Conservation (phyloP, 2,797 vertebrate genomes). For the Remorina albescens region DNA sequence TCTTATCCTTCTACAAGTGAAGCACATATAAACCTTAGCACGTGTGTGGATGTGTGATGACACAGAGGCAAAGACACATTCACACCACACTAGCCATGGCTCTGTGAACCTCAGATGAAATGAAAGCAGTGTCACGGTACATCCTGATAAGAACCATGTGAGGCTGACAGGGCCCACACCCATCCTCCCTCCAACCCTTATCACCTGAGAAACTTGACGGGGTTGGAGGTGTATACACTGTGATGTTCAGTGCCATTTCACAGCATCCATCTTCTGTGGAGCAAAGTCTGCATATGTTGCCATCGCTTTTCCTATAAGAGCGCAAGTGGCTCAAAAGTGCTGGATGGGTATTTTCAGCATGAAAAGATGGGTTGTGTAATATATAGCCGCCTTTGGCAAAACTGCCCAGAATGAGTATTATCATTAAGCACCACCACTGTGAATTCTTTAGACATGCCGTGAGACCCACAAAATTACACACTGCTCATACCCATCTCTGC, state of each 20-base stretch:
- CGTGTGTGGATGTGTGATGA: conserved; percentile 36
- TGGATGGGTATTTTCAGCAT: conserved; percentile 59
- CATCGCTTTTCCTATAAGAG: conserved; percentile 28
- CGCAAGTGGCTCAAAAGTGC: conserved; percentile 59
- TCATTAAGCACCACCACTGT: conserved; percentile 75
- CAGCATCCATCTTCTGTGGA: conserved; percentile 8
- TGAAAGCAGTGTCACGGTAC: conserved; percentile 47
- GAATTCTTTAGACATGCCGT: conserved; percentile 70
- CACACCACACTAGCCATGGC: conserved; percentile 25
- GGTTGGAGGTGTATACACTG: conserved; percentile 33
- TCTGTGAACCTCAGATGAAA: conserved; percentile 52
- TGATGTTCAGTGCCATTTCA: conserved; percentile 34
- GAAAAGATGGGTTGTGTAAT: conserved; percentile 62
- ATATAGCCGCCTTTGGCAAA: conserved; percentile 63
- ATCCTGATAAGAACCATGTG: conserved; percentile 53
- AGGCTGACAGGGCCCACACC: conserved; percentile 42
- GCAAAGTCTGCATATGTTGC: conserved; percentile 11
- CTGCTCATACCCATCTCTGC: conserved; percentile 63
- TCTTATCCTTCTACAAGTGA: conserved; percentile 34
- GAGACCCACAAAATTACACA: conserved; percentile 81
- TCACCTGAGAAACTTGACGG: conserved; percentile 40
- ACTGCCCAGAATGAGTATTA: conserved; percentile 70
- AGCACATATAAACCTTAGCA: conserved; percentile 24
- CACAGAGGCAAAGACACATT: conserved; percentile 28
- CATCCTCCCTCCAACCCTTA: conserved; percentile 15